These are phyloP conservation scores for Agelaius phoeniceus DNA, from an alignment of 2,113 vertebrate species.

Conservation along the genomic window DNA sequence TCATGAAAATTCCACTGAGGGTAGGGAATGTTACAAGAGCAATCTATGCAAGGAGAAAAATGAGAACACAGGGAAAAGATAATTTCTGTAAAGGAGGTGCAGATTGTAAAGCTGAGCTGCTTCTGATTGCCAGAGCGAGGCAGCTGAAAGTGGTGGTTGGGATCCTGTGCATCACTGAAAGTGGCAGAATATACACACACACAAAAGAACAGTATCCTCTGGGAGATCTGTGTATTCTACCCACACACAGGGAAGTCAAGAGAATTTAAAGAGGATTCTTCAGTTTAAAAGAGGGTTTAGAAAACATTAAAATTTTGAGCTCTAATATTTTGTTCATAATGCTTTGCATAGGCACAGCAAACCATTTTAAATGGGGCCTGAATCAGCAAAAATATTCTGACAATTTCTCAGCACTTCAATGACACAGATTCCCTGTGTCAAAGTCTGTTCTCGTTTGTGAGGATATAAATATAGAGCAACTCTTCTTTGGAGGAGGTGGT, in stretches of 20 bases:
- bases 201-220: background rate
- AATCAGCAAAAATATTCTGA: background rate
- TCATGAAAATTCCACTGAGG: background rate
- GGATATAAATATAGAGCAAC: background rate
- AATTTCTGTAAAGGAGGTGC: background rate
- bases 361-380: background rate
- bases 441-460: background rate
- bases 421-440: background rate
- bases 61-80: background rate
- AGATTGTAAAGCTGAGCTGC: background rate
- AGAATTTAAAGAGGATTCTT: background rate
- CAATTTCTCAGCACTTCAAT: background rate
- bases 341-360: background rate
- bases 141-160: background rate
- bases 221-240: fast-evolving
- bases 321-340: background rate
- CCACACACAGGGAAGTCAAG: background rate
- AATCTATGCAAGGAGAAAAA: background rate
- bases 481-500: background rate
- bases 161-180: background rate
- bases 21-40: background rate
- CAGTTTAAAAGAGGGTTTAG: background rate
- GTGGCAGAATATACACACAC: background rate
- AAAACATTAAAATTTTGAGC: background rate
- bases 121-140: background rate